A percentile compares a stretch with the other conserved stretches of the same genome.
Conservation (phyloP, 2,113 vertebrate species). For the Agelaius tricolor region DNA sequence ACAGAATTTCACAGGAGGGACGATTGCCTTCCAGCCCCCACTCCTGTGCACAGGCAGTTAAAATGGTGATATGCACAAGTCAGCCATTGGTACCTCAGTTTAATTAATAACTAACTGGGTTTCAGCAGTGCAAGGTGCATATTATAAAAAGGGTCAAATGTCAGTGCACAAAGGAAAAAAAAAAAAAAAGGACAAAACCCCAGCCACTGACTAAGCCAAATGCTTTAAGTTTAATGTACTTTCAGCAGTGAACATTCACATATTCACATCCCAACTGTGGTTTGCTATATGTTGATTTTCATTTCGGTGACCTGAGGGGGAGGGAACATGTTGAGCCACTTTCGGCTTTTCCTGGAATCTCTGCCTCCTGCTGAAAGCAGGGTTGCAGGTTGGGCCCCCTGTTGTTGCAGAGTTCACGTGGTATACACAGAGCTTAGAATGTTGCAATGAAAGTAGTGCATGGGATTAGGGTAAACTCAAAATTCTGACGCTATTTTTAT, state of each 20-base stretch:
- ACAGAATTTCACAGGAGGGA: conserved; percentile 77
- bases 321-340: neutral
- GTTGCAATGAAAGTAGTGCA: neutral
- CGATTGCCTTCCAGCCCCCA: conserved; percentile 45
- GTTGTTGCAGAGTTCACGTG: neutral
- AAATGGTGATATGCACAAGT: conserved; percentile 74
- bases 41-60: conserved; percentile 59
- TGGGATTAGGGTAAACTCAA: neutral
- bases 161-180: conserved; percentile 40
- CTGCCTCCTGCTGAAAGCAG: neutral
- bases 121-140: conserved; percentile 77
- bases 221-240: conserved; percentile 25
- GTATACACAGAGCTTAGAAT: neutral
- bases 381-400: neutral
- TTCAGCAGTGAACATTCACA: neutral
- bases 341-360: neutral
- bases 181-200: neutral
- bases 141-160: conserved; percentile 78
- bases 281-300: neutral
- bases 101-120: conserved; percentile 83
- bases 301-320: neutral
- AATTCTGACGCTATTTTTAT: neutral
- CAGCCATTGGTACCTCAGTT: conserved; percentile 76
- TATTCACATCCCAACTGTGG: neutral
- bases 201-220: conserved; percentile 12